phyloP scores from a whole-genome alignment of 2,113 vertebrate genomes.

The Condylura cristata region DNA sequence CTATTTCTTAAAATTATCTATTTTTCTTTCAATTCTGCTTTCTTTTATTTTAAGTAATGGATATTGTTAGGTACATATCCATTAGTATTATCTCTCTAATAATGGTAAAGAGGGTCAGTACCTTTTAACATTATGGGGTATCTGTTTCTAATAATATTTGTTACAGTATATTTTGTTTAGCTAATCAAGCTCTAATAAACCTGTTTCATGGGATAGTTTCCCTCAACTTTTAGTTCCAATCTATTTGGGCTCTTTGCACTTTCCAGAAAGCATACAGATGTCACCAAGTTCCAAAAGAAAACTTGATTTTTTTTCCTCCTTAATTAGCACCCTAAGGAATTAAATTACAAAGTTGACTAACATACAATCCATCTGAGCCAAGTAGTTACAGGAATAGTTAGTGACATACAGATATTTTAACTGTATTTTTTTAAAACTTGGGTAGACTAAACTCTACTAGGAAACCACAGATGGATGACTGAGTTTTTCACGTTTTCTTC shows the following conservation, averaged over 20 bases:
- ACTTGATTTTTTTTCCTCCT: not conserved
- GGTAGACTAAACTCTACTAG: conserved; percentile 84
- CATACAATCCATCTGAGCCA: not conserved
- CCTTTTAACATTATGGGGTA: conserved; percentile 16
- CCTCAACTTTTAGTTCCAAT: not conserved
- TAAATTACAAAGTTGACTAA: not conserved
- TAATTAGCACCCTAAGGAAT: not conserved
- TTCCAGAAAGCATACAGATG: not conserved
- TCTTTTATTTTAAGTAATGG: not conserved
- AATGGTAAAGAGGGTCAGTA: no score
- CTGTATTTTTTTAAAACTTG: not conserved
- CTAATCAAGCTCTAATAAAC: not conserved
- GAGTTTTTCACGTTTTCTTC: conserved; percentile 87
- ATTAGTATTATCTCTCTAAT: not conserved
- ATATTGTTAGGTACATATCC: not conserved
- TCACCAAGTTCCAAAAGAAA: not conserved
- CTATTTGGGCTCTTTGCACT: not conserved
- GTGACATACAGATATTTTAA: conserved; percentile 7
- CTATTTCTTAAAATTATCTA: not conserved
- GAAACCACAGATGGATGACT: conserved; percentile 85
- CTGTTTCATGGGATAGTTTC: not conserved
- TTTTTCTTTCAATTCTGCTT: not conserved
- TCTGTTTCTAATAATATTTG: not conserved
- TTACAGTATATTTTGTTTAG: not conserved
- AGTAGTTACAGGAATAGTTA: conserved; percentile 10